These are phyloP conservation scores for Ctenicera cuprea DNA, from an alignment of 2,888 invertebrate species.

Conservation along the genomic window DNA sequence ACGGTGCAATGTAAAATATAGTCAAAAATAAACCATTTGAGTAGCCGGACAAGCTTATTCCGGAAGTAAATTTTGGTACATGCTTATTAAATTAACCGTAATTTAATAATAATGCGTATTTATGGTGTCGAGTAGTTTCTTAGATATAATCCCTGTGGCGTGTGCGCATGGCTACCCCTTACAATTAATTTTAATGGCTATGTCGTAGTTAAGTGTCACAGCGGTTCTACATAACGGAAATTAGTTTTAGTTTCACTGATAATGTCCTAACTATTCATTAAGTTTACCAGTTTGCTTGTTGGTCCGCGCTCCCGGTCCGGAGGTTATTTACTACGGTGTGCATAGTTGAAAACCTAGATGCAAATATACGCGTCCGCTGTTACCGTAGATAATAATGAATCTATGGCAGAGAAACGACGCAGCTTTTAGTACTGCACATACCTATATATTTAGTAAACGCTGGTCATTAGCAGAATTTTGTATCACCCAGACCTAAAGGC, in stretches of 20 bases:
- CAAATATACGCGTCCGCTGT: conserved; percentile 63
- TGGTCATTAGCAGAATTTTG: conserved; percentile 19
- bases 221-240: conserved; percentile 62
- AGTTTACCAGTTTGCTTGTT: conserved; percentile 63
- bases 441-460: conserved; percentile 17
- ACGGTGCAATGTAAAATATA: conserved; percentile 8
- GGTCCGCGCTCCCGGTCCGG: conserved; percentile 59
- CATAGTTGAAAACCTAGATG: conserved; percentile 59
- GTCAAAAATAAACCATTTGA: conserved; percentile 16
- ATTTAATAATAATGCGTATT: conserved; percentile 38
- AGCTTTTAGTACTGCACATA: conserved; percentile 7
- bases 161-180: conserved; percentile 49
- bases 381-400: conserved; percentile 51
- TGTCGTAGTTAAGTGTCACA: conserved; percentile 58
- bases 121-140: conserved; percentile 42
- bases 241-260: conserved; percentile 66
- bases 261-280: conserved; percentile 65
- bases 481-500: neutral
- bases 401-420: conserved; percentile 23
- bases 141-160: conserved; percentile 46
- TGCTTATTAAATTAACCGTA: conserved; percentile 30
- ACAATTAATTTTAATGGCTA: conserved; percentile 61
- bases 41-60: neutral
- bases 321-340: conserved; percentile 62
- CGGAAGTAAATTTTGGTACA: conserved; percentile 44